phyloP scores from a whole-genome alignment of 1,140 invertebrate species.

The Condylostylus longicornis region DNA sequence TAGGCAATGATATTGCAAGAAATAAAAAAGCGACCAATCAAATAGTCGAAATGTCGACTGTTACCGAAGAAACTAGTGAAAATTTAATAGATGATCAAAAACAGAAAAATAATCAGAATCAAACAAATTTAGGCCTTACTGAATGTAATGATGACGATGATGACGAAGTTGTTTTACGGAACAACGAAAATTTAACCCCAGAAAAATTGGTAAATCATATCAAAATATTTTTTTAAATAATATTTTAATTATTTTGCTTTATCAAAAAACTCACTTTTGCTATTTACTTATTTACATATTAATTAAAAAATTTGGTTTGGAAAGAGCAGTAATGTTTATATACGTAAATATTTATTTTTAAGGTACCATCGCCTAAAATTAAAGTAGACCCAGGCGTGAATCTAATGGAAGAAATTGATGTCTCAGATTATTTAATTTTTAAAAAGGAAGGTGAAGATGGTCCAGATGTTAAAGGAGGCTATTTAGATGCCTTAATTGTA shows the following conservation, averaged over 20 bases:
- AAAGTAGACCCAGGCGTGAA: slow-evolving; percentile 17
- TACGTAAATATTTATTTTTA: too few species aligned
- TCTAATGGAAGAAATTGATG: slow-evolving; percentile 65
- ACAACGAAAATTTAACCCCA: too few species aligned
- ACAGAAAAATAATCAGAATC: too few species aligned
- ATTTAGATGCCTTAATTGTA: slow-evolving; percentile 80
- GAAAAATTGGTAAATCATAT: too few species aligned
- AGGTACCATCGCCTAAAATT: neutral
- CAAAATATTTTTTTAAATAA: too few species aligned
- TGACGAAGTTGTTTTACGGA: too few species aligned
- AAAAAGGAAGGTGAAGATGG: slow-evolving; percentile 71
- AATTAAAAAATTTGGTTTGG: too few species aligned
- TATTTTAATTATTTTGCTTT: too few species aligned
- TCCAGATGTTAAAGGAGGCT: slow-evolving; percentile 76
- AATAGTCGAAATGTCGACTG: slow-evolving; percentile 16
- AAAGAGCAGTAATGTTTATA: too few species aligned
- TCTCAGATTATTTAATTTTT: slow-evolving; percentile 57
- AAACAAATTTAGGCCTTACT: too few species aligned
- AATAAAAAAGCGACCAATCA: slow-evolving; percentile 21
- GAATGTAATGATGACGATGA: slow-evolving; percentile 11
- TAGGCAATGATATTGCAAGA: slow-evolving; percentile 1
- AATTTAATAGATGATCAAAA: neutral
- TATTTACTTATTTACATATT: too few species aligned
- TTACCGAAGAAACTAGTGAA: slow-evolving; percentile 9
- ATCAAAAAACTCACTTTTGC: too few species aligned